These are phyloP conservation scores for Falco columbarius DNA, from an alignment of 2,797 vertebrate genomes.

Conservation along the genomic window DNA sequence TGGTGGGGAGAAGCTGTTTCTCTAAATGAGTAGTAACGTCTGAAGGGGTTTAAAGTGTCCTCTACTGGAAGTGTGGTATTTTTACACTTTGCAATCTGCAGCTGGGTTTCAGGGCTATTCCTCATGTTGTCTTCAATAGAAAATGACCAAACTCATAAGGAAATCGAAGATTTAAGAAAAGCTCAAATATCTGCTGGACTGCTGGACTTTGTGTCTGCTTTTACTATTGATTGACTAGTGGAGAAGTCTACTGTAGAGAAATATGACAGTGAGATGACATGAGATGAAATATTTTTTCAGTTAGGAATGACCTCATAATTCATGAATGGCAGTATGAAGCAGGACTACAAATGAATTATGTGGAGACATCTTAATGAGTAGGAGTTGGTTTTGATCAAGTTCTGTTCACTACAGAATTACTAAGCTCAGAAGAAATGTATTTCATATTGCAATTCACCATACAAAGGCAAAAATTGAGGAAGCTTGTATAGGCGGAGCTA, in stretches of 20 bases:
- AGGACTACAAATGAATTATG: neutral
- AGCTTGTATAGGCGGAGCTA: neutral
- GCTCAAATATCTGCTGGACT: neutral
- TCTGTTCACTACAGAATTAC: neutral
- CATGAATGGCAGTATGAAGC: neutral
- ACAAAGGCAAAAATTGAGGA: neutral
- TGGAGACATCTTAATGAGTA: neutral
- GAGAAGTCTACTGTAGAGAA: slow-evolving; percentile 3
- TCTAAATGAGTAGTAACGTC: neutral
- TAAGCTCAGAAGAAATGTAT: neutral
- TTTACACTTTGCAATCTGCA: neutral
- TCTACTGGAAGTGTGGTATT: neutral
- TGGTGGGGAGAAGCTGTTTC: fast-evolving
- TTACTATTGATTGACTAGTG: neutral
- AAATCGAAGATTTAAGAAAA: neutral
- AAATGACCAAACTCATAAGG: neutral
- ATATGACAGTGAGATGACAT: neutral
- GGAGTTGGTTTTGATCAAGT: neutral
- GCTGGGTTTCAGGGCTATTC: neutral
- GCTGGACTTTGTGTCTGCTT: neutral
- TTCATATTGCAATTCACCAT: neutral
- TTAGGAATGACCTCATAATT: neutral
- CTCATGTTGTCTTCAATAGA: neutral
- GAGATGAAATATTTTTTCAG: neutral
- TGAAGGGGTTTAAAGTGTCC: neutral